Percentiles rank a stretch among this genome's conserved stretches.
Evolutionary conservation across 2,797 vertebrate genomes (phyloP).

Genomic region (Acrossocheilus fasciatus): DNA sequence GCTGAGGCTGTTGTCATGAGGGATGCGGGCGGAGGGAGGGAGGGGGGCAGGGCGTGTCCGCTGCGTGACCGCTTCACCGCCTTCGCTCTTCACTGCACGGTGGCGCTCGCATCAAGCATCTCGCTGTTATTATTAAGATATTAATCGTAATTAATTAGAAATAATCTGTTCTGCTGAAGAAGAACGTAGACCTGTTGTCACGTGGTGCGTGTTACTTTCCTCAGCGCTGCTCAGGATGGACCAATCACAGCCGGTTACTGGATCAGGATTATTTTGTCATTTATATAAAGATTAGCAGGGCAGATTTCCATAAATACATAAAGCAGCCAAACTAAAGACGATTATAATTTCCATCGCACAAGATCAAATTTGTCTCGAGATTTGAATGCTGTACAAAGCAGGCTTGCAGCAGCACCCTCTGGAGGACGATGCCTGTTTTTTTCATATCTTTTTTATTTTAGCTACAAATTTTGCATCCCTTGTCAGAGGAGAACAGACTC

Average conservation of each 20-base stretch:
- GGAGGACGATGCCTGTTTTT: neutral
- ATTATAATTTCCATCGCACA: neutral
- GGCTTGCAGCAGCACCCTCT: neutral
- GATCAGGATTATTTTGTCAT: neutral
- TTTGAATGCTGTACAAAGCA: neutral
- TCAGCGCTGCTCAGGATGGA: constrained; percentile 3
- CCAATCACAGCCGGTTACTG: neutral
- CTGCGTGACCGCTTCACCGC: neutral
- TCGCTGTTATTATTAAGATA: neutral
- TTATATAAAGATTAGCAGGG: neutral
- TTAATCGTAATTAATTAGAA: neutral
- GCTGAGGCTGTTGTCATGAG: constrained; percentile 44
- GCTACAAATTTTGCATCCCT: too few relatives aligned
- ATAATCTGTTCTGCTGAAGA: neutral
- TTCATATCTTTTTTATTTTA: neutral
- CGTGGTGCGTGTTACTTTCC: neutral
- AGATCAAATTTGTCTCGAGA: neutral
- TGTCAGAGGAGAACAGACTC: too few relatives aligned
- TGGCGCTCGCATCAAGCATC: too few relatives aligned
- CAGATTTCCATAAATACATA: neutral
- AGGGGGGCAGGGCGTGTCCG: constrained; percentile 21
- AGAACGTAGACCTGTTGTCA: neutral
- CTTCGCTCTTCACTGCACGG: neutral
- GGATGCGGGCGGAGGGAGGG: constrained; percentile 25
- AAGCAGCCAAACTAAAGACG: neutral